phyloP scores from a whole-genome alignment of 2,888 invertebrate genomes.

The Clanis bilineata region DNA sequence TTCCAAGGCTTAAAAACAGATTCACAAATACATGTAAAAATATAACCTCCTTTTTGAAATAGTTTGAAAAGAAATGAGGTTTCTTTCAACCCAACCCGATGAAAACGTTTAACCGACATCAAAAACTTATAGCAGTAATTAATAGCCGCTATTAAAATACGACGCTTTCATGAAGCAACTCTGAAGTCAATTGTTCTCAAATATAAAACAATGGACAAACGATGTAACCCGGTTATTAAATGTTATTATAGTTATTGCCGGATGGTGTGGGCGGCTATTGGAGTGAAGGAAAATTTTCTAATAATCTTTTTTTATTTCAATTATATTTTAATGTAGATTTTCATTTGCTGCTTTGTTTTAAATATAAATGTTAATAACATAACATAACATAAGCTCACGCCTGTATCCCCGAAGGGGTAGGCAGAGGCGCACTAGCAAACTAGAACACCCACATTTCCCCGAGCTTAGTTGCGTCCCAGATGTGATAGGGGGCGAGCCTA shows the following conservation, averaged over 20 bases:
- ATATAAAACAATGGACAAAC: slow-evolving; percentile 1
- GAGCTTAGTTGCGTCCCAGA: too few species aligned
- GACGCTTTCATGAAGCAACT: slow-evolving; percentile 6
- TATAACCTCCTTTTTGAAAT: too few species aligned
- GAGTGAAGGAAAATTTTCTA: not conserved
- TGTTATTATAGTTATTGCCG: slow-evolving; percentile 2
- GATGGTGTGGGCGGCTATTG: not conserved
- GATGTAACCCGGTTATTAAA: slow-evolving; percentile 24
- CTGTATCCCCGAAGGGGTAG: too few species aligned
- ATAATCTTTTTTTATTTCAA: not conserved
- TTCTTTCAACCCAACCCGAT: not conserved
- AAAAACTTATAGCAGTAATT: slow-evolving; percentile 6
- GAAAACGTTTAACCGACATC: slow-evolving; percentile 6
- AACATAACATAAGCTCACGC: too few species aligned
- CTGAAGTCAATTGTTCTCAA: slow-evolving; percentile 9
- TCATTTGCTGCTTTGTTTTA: too few species aligned
- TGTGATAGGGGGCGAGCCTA: too few species aligned
- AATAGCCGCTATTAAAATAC: slow-evolving; percentile 1
- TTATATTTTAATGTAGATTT: not conserved
- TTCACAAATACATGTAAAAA: too few species aligned
- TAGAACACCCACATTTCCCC: too few species aligned
- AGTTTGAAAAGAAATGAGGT: not conserved
- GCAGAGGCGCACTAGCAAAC: too few species aligned
- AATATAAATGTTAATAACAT: too few species aligned
- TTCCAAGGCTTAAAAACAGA: too few species aligned